Evolutionary conservation across 2,888 invertebrate genomes (phyloP).

Genomic region (Boloria selene): DNA sequence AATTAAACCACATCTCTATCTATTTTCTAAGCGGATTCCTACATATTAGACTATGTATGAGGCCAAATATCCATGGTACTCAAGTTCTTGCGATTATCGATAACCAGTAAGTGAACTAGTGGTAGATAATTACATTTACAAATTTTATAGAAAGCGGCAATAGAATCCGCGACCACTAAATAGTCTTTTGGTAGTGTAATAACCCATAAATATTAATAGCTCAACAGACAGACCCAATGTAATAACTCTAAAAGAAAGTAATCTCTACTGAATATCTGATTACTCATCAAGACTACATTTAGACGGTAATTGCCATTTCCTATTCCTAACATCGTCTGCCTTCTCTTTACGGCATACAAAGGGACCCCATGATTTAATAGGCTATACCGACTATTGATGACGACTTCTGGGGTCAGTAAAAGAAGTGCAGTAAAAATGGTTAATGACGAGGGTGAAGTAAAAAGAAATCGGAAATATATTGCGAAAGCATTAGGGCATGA

Average conservation of each 20-base stretch:
- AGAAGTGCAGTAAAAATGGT: conserved; percentile 51
- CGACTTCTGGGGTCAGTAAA: conserved; percentile 53
- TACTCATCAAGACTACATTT: conserved; percentile 44
- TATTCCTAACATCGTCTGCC: conserved; percentile 47
- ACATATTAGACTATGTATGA: too few relatives aligned
- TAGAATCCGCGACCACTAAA: too few relatives aligned
- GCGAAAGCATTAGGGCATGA: conserved; percentile 44
- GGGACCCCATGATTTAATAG: conserved; percentile 56
- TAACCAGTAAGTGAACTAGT: too few relatives aligned
- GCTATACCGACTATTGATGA: conserved; percentile 55
- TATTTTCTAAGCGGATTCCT: too few relatives aligned
- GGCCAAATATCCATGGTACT: too few relatives aligned
- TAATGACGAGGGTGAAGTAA: conserved; percentile 52
- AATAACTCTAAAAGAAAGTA: conserved; percentile 17
- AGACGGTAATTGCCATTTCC: conserved; percentile 59
- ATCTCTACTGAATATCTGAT: conserved; percentile 31
- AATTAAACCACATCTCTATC: too few relatives aligned
- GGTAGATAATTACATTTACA: too few relatives aligned
- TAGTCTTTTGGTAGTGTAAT: too few relatives aligned
- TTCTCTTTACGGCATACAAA: conserved; percentile 50
- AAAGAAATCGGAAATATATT: conserved; percentile 54
- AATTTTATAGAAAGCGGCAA: too few relatives aligned
- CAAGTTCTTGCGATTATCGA: too few relatives aligned
- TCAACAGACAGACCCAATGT: background rate
- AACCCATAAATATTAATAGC: background rate